Conservation (phyloP, 2,113 vertebrate species). For the Campylorhamphus procurvoides region DNA sequence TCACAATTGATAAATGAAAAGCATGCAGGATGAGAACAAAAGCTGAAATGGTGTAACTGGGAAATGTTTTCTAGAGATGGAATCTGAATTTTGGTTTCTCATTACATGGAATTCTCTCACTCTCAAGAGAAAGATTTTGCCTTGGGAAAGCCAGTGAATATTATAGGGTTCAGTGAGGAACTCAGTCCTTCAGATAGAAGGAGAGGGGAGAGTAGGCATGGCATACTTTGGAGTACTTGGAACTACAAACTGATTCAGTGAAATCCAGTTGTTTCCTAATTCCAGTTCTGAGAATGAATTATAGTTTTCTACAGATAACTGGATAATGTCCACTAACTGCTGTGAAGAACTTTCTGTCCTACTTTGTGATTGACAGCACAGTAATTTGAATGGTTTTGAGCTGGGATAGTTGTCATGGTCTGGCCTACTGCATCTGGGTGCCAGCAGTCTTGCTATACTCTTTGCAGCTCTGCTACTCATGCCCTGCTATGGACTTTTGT, state of each 20-base stretch:
- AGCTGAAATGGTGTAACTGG: background rate
- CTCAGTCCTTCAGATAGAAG: background rate
- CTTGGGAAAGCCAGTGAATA: background rate
- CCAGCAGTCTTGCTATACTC: background rate
- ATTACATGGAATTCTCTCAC: background rate
- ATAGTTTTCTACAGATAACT: background rate
- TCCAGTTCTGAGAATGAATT: background rate
- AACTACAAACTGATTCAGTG: background rate
- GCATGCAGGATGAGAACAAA: background rate
- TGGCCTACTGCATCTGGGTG: background rate
- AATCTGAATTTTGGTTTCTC: background rate
- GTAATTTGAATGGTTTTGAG: background rate
- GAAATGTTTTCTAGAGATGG: background rate
- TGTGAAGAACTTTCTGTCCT: background rate
- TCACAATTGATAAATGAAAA: background rate
- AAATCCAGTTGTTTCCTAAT: background rate
- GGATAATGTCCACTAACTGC: background rate
- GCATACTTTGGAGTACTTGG: background rate
- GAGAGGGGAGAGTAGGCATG: background rate
- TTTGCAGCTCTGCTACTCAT: background rate
- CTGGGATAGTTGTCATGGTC: background rate
- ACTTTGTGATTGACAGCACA: background rate
- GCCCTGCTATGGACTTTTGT: background rate
- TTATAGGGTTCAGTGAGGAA: background rate
- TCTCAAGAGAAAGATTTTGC: background rate